Percentiles rank a stretch among this genome's conserved stretches.
Evolutionary conservation across 2,797 vertebrate species (phyloP).

Genomic region (Eurystomus glaucurus): DNA sequence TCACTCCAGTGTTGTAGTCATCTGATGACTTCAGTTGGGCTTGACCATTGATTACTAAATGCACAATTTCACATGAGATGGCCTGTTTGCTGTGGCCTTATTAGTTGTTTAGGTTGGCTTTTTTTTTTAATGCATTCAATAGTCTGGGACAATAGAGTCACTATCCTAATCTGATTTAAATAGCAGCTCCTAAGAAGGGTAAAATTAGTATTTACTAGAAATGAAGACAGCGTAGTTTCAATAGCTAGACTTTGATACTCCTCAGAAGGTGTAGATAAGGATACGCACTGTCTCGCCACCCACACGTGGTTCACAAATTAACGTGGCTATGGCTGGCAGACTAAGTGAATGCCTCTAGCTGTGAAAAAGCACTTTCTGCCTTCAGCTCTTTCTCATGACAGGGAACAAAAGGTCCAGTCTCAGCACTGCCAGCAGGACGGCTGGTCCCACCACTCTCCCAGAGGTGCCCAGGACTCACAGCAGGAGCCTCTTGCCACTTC

Average conservation of each 20-base stretch:
- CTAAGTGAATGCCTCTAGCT: not conserved
- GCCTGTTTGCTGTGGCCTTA: not conserved
- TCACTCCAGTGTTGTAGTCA: not conserved
- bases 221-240: constrained; percentile 7
- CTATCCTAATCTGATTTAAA: not conserved
- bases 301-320: constrained; percentile 54
- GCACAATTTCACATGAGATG: not conserved
- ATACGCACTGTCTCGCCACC: not conserved
- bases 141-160: not conserved
- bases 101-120: not conserved
- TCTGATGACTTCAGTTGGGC: not conserved
- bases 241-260: not conserved
- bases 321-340: not conserved
- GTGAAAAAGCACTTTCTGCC: constrained; percentile 20
- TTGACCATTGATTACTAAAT: constrained; percentile 27
- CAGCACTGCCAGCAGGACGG: fast-evolving
- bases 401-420: not conserved
- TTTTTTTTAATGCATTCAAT: not conserved
- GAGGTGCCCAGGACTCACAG: not conserved
- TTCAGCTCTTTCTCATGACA: not conserved
- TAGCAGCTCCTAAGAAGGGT: not conserved
- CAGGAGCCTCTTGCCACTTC: not conserved
- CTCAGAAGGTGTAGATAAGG: not conserved
- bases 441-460: fast-evolving
- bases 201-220: constrained; percentile 61